These are phyloP conservation scores for Azorinus chamasolen DNA, from an alignment of 2,888 invertebrate species.

Conservation along the genomic window DNA sequence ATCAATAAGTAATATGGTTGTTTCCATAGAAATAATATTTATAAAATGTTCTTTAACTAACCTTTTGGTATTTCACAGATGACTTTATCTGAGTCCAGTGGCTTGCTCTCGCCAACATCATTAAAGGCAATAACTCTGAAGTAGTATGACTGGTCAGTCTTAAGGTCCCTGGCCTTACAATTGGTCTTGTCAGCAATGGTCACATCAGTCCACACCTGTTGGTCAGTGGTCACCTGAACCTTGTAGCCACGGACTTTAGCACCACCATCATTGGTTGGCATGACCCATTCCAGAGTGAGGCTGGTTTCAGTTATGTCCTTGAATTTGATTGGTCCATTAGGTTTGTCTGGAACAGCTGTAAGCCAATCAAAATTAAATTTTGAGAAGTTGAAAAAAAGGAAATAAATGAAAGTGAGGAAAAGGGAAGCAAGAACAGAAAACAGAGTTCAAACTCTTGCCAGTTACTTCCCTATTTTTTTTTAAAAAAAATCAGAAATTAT, in stretches of 20 bases:
- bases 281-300: constrained; percentile 85
- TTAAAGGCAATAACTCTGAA: constrained; percentile 86
- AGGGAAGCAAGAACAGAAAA: too few species aligned
- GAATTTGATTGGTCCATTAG: constrained; percentile 80
- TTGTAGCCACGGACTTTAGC: constrained; percentile 84
- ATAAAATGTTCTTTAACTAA: too few species aligned
- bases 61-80: constrained; percentile 75
- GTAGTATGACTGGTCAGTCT: constrained; percentile 79
- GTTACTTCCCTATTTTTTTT: too few species aligned
- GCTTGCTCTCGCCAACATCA: constrained; percentile 78
- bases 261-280: constrained; percentile 86
- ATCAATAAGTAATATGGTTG: too few species aligned
- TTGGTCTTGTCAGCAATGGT: constrained; percentile 92
- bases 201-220: constrained; percentile 97
- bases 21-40: too few species aligned
- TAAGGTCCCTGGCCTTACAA: constrained; percentile 79
- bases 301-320: constrained; percentile 71
- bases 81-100: constrained; percentile 77
- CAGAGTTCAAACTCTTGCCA: too few species aligned
- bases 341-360: constrained; percentile 79
- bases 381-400: too few species aligned
- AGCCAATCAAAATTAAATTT: neutral
- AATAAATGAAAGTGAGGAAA: too few species aligned
- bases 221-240: constrained; percentile 86
- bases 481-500: too few species aligned